Base-by-base conservation (phyloP, 2,113 vertebrate species). In the Lophochroa leadbeateri region DNA sequence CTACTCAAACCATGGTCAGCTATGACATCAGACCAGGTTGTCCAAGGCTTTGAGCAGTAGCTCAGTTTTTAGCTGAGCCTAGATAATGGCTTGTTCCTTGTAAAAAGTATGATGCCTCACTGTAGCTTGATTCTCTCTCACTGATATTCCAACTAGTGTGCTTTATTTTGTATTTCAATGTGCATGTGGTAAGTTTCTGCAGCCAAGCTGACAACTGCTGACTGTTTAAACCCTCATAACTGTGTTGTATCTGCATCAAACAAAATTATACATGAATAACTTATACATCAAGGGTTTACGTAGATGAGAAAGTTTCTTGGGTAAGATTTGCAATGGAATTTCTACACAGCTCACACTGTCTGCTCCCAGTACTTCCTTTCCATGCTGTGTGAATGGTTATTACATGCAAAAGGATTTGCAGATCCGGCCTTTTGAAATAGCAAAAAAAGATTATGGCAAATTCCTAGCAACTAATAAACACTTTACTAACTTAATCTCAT, bases 181-280 rank as follows among this genome's bases (percentile, higher is more conserved):
- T 52, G 19, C 29, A 4, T 11, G 53, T 55, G 53, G 58, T 47
- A 86, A 88, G 49, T 39, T 68, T 46, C 17, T 39, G 82, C 57
- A 80, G 71, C 47, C 72, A 58, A 92, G 33, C 70, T 64, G 80
- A 50, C 53, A 80, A 50, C 24, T 55, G 47, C 88, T 95, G 76
- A 39, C 39, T 76, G 9, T 60, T 55, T 69, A 75, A 92, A 11
- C 8, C 5, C 31, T 19, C 17, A 11, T 13, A 46, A 64, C 23
- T 50, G 17, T 16, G 17, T 43, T 44, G 1, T 15, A 27, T 39
- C 49, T 83, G 18, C 11, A 37, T 69, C 71, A 91, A 28, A 65
- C 12, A 39, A 57, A 80, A 69, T 46, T 23, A 14, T 1, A 6
- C 21, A 13, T 2, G 1, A 83, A 41, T 28, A 8, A 21, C 52